Conservation (phyloP, 2,113 vertebrate genomes). For the Gavialis gangeticus region DNA sequence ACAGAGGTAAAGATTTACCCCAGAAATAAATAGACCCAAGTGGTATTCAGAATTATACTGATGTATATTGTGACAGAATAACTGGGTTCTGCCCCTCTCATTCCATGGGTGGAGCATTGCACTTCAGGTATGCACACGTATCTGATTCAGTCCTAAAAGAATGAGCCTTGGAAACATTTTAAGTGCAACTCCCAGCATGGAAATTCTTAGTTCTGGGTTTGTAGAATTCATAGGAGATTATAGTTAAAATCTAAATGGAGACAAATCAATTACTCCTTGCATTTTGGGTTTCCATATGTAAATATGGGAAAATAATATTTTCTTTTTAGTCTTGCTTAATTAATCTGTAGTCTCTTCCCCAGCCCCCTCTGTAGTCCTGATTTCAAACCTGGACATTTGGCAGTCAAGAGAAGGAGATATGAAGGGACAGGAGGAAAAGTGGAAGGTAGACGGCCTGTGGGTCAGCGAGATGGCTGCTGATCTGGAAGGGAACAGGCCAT, state of each 20-base stretch:
- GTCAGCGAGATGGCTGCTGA: too few species aligned
- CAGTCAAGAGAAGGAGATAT: too few species aligned
- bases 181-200: background rate
- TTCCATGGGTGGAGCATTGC: background rate
- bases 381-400: too few species aligned
- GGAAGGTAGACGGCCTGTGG: too few species aligned
- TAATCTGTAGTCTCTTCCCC: background rate
- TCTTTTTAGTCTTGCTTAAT: background rate
- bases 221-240: background rate
- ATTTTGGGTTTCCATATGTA: background rate
- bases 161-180: background rate
- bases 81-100: background rate
- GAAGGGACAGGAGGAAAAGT: too few species aligned
- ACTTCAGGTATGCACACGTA: background rate
- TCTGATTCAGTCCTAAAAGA: conserved; percentile 10
- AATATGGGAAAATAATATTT: background rate
- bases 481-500: too few species aligned
- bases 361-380: accelerated
- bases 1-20: conserved; percentile 3
- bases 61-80: background rate
- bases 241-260: background rate
- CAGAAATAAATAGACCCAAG: background rate
- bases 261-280: background rate
- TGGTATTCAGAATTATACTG: too few species aligned
- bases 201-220: background rate